A percentile compares a stretch with the other conserved stretches of the same genome.
phyloP scores from a whole-genome alignment of 2,888 invertebrate genomes.

The Itoplectis maculator region DNA sequence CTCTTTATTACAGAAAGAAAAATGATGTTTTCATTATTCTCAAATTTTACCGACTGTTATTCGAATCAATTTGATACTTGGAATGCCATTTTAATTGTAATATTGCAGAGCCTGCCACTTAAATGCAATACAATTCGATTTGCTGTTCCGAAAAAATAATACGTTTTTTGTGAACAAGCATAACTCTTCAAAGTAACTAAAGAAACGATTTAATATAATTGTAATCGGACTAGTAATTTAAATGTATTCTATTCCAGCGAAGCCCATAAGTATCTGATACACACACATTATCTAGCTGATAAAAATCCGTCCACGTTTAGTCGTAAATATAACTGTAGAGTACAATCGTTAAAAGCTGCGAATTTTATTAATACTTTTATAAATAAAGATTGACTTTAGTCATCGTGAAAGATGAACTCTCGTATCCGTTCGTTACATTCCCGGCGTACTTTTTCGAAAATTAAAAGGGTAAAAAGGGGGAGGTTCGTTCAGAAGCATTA shows the following conservation, averaged over 20 bases:
- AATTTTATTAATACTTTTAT: conserved; percentile 32
- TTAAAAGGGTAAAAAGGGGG: conserved; percentile 8
- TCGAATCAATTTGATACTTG: too few relatives aligned
- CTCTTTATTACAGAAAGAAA: too few relatives aligned
- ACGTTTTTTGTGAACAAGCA: too few relatives aligned
- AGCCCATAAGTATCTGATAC: background rate
- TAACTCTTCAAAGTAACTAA: background rate
- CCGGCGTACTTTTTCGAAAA: background rate
- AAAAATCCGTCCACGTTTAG: conserved; percentile 21
- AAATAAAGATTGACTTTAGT: conserved; percentile 14
- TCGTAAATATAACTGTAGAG: background rate
- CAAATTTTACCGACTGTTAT: too few relatives aligned
- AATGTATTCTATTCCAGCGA: background rate
- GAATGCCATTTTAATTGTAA: too few relatives aligned
- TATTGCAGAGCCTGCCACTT: too few relatives aligned
- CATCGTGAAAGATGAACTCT: background rate
- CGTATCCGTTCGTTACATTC: background rate
- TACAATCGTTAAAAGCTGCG: conserved; percentile 16
- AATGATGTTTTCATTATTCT: too few relatives aligned
- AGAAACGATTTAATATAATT: background rate
- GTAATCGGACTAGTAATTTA: background rate
- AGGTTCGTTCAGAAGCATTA: conserved; percentile 46
- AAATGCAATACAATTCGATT: too few relatives aligned
- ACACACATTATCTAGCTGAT: background rate
- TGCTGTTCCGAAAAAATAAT: too few relatives aligned